Evolutionary conservation across 2,113 vertebrate genomes (phyloP), one percentile per base, ranked within the genome.

Genomic region (Atlantisia rogersi): DNA sequence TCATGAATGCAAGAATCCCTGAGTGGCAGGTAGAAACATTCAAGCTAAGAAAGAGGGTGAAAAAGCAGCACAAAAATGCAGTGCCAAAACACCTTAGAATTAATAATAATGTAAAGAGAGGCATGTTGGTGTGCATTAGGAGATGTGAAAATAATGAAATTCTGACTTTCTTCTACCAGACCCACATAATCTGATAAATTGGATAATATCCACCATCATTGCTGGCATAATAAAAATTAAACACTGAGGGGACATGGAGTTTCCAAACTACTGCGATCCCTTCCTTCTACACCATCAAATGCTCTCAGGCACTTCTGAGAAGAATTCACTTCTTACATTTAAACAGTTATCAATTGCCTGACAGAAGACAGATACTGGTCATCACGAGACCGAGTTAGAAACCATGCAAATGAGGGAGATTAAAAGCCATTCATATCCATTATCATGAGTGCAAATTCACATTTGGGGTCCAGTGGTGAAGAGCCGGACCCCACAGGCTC

Each of bases 241-340:
- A 80, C 12, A 50, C 58, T 5, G 0, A 0, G 42, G 65, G 48
- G 28, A 20, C 20, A 3, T 2, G 5, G 60, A 75, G 13, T 22
- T 77, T 68, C 32, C 26, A 55, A 82, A 69, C 39, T 42, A 42
- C 58, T 37, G 15, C 4, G 6, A 40, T 20, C 31, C 32, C 19
- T 60, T 91, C 53, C 22, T 80, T 25, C 39, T 82, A 78, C 14
- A 83, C 58, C 4, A 89, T 16, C 24, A 62, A 91, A 48, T 24
- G 12, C 42, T 71, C 74, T 28, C 24, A 71, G 44, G 31, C 0
- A 1, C 40, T 69, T 63, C 56, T 8, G 6, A 71, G 48, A 75
- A 62, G 21, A 65, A 74, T 4, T 35, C n/a, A 37, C 22, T 20
- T 44, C 39, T 73, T 39, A 70, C 7, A 39, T 60, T 88, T 76